Percentiles rank a stretch among this genome's conserved stretches.
Conservation (phyloP, 2,797 vertebrate genomes). For the Enteromius thamalakanensis region DNA sequence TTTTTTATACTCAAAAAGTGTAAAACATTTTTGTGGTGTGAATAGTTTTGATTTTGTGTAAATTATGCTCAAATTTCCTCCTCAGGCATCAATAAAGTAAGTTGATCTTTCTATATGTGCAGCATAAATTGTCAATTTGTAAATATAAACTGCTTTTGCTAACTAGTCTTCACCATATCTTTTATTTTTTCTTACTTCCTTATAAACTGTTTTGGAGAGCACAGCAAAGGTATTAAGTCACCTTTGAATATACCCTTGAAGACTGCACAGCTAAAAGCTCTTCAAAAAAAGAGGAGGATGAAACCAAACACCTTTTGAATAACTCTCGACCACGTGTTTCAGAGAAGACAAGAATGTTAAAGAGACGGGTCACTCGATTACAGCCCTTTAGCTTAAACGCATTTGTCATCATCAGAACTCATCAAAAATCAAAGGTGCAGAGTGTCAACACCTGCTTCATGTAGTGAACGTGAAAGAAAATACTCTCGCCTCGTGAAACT, state of each 20-base stretch:
- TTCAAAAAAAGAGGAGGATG: conserved; percentile 68
- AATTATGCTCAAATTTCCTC: not conserved
- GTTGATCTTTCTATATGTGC: not conserved
- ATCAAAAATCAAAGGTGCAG: conserved; percentile 38
- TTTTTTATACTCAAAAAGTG: not conserved
- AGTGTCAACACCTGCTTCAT: conserved; percentile 46
- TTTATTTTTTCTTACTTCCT: not conserved
- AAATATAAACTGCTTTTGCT: conserved; percentile 3
- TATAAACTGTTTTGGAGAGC: conserved; percentile 55
- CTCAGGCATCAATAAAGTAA: not conserved
- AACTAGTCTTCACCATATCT: conserved; percentile 8
- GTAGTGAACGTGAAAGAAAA: conserved; percentile 31
- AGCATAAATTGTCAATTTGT: not conserved
- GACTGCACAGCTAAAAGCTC: conserved; percentile 60
- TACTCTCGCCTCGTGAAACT: conserved; percentile 25
- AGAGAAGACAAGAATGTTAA: conserved; percentile 61
- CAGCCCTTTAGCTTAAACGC: conserved; percentile 36
- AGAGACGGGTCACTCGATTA: conserved; percentile 58
- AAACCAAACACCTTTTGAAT: conserved; percentile 76
- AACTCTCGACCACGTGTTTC: conserved; percentile 66
- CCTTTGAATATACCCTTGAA: conserved; percentile 62
- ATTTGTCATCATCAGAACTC: conserved; percentile 31
- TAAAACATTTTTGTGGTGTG: not conserved
- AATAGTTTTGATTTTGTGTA: not conserved
- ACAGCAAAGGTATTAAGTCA: conserved; percentile 66